Conservation (phyloP, 1,140 invertebrate genomes). For the Cydia fagiglandana region DNA sequence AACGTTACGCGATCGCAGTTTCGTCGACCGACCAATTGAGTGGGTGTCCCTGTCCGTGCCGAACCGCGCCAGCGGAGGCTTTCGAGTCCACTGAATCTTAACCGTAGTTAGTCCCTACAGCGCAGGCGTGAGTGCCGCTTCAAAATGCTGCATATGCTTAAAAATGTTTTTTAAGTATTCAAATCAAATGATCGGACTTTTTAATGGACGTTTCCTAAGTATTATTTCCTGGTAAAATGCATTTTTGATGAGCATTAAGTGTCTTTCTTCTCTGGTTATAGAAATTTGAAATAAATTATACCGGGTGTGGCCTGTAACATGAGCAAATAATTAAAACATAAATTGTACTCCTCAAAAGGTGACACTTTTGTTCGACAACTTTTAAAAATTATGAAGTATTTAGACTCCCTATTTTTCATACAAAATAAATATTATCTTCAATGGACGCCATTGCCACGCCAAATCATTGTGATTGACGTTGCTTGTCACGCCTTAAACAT, state of each 20-base stretch:
- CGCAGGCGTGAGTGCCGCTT: slow-evolving; percentile 18
- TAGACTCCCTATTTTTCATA: too few species aligned
- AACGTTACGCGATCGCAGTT: background rate
- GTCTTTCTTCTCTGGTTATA: background rate
- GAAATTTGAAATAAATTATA: too few species aligned
- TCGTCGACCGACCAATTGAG: slow-evolving; percentile 3
- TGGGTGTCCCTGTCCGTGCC: background rate
- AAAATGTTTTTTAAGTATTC: slow-evolving; percentile 7
- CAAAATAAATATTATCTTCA: too few species aligned
- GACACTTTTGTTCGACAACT: too few species aligned
- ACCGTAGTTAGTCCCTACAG: background rate
- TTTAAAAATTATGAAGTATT: too few species aligned
- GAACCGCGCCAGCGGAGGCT: slow-evolving; percentile 4
- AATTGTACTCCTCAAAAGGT: too few species aligned
- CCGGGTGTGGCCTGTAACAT: too few species aligned
- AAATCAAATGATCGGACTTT: slow-evolving; percentile 12
- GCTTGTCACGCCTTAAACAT: too few species aligned
- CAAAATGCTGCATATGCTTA: slow-evolving; percentile 28
- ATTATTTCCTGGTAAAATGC: background rate
- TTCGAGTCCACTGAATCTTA: slow-evolving; percentile 21
- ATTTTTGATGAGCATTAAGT: background rate
- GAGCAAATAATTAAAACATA: too few species aligned
- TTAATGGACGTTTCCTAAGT: background rate
- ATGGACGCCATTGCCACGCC: too few species aligned
- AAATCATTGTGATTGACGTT: too few species aligned